phyloP scores from a whole-genome alignment of 2,888 invertebrate genomes.

The Drosophila algonquin region DNA sequence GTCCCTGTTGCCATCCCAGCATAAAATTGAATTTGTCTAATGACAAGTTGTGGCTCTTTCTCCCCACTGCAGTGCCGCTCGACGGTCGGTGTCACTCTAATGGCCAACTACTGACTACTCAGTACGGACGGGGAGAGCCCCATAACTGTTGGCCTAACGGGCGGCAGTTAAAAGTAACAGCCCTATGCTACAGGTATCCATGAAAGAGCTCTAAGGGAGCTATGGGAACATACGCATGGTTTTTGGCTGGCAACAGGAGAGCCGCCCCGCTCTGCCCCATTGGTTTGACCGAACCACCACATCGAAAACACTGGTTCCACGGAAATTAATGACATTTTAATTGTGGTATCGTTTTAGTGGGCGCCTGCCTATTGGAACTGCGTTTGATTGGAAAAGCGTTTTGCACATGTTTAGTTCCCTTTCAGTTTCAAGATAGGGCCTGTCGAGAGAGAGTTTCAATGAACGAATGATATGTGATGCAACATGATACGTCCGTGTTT shows the following conservation, averaged over 20 bases:
- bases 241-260: slow-evolving; percentile 21
- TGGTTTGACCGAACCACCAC: slow-evolving; percentile 32
- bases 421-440: no score
- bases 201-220: slow-evolving; percentile 8
- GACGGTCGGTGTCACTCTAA: slow-evolving; percentile 65
- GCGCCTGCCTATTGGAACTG: slow-evolving; percentile 25
- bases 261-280: slow-evolving; percentile 4
- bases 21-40: slow-evolving; percentile 78
- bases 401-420: slow-evolving; percentile 2
- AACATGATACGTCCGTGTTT: slow-evolving; percentile 15
- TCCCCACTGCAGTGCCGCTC: neutral
- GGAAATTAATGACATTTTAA: slow-evolving; percentile 64
- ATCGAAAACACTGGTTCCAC: slow-evolving; percentile 42
- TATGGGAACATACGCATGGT: slow-evolving; percentile 29
- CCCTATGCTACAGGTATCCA: slow-evolving; percentile 72
- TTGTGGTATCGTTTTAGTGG: slow-evolving; percentile 55
- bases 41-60: slow-evolving; percentile 73
- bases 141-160: slow-evolving; percentile 77
- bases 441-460: no score
- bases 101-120: slow-evolving; percentile 65
- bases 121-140: slow-evolving; percentile 25
- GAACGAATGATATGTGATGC: neutral
- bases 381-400: slow-evolving; percentile 3
- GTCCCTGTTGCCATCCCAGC: slow-evolving; percentile 45
- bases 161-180: slow-evolving; percentile 72